phyloP scores from a whole-genome alignment of 1,140 invertebrate species.

The Drosophila kikkawai region DNA sequence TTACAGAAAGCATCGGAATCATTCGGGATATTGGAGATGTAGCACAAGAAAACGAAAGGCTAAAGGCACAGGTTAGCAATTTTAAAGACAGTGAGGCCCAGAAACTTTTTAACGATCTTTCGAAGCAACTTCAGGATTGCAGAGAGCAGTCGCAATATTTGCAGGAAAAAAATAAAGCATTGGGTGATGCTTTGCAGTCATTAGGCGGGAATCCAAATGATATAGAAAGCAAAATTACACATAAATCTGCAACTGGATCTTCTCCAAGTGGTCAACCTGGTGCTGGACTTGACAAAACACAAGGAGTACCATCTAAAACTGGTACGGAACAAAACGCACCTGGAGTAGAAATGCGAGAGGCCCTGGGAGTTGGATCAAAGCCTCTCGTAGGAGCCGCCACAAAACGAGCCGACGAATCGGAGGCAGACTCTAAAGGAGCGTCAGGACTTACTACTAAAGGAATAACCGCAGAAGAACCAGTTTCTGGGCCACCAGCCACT shows the following conservation, averaged over 20 bases:
- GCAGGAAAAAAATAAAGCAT: constrained; percentile 35
- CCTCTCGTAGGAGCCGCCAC: not conserved
- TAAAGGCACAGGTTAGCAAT: constrained; percentile 43
- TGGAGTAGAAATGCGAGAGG: not conserved
- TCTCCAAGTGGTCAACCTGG: not conserved
- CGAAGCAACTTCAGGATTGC: constrained; percentile 58
- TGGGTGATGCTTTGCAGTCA: constrained; percentile 19
- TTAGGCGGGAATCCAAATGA: constrained; percentile 43
- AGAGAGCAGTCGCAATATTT: constrained; percentile 10
- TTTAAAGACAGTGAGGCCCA: constrained; percentile 41
- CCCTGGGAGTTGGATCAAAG: not conserved
- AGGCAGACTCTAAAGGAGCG: not conserved
- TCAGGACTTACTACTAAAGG: not conserved
- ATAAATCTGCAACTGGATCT: not conserved
- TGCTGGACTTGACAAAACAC: not conserved
- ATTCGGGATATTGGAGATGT: constrained; percentile 53
- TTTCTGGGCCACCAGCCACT: too few relatives aligned
- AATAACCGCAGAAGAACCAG: not conserved
- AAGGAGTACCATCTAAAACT: not conserved
- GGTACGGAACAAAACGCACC: not conserved
- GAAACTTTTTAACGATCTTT: constrained; percentile 41
- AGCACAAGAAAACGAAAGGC: constrained; percentile 46
- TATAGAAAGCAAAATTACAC: constrained; percentile 15
- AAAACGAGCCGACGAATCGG: not conserved
- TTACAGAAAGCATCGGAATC: constrained; percentile 44